A percentile compares a stretch with the other conserved stretches of the same genome.
Conservation (phyloP, 64 coral and sea anemone genomes). For the Porites lutea region DNA sequence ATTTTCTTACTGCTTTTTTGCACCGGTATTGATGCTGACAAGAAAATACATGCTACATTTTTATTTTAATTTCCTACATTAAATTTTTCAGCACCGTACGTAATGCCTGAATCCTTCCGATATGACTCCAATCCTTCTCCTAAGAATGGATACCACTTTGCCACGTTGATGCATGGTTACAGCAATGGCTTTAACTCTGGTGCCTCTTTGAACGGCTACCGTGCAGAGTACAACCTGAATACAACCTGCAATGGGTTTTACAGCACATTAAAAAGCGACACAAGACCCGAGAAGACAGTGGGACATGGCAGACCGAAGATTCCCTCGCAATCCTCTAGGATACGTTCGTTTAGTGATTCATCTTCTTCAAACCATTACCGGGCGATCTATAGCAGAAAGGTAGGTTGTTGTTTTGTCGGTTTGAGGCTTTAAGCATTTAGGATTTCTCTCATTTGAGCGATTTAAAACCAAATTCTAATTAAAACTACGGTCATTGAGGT, state of each 20-base stretch:
- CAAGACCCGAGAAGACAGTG: conserved; percentile 14
- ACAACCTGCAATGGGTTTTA: conserved; percentile 16
- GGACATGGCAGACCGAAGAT: conserved; percentile 16
- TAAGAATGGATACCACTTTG: background rate
- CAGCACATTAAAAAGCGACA: background rate
- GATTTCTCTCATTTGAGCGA: no score
- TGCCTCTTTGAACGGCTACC: background rate
- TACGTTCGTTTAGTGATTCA: background rate
- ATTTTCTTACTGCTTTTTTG: no score
- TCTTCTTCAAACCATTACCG: background rate
- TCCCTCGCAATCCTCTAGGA: background rate
- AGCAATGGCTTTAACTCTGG: background rate
- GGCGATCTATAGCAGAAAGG: background rate
- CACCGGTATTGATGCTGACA: no score
- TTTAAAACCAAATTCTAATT: no score
- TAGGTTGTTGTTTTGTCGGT: background rate
- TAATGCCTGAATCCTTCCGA: background rate
- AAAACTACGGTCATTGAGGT: no score
- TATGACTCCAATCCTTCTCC: background rate
- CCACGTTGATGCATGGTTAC: background rate
- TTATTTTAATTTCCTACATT: no score
- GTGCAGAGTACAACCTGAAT: background rate
- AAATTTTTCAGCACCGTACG: background rate
- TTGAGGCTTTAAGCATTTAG: background rate
- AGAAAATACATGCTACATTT: no score